Conservation (phyloP, 2,113 vertebrate genomes). For the Xiphorhynchus elegans region DNA sequence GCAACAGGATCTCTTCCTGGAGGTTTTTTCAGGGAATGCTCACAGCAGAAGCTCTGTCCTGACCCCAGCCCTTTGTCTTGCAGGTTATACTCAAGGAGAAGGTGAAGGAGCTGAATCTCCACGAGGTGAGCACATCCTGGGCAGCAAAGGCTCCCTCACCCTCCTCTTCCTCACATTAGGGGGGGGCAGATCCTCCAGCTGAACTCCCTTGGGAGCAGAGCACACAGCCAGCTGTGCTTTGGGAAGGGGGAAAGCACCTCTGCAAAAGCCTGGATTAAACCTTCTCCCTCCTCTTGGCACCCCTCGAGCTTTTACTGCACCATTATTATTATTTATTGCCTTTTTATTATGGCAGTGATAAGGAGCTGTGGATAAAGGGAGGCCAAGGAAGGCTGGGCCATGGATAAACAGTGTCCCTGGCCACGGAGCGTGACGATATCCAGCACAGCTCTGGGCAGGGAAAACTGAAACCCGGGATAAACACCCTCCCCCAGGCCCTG, state of each 20-base stretch:
- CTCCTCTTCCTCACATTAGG: neutral
- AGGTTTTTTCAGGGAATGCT: neutral
- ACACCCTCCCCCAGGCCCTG: fast-evolving
- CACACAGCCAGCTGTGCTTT: neutral
- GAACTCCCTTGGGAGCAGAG: neutral
- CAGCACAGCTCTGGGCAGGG: neutral
- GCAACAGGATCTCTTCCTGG: fast-evolving
- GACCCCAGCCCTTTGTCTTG: conserved; percentile 16
- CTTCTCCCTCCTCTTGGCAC: neutral
- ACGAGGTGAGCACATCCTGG: conserved; percentile 84
- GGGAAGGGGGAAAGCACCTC: neutral
- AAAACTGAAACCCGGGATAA: neutral
- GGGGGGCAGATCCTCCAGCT: too few relatives aligned
- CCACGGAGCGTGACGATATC: neutral
- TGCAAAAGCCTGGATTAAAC: neutral
- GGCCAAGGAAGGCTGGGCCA: neutral
- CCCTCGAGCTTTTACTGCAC: neutral
- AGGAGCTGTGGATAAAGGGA: neutral
- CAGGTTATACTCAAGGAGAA: conserved; percentile 99
- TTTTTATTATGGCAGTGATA: neutral
- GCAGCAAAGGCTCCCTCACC: neutral
- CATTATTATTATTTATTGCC: neutral
- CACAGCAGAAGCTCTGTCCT: neutral
- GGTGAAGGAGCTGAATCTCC: conserved; percentile 97
- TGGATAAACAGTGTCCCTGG: neutral